phyloP scores from a whole-genome alignment of 2,797 vertebrate species.

The Distichodus sexfasciatus region DNA sequence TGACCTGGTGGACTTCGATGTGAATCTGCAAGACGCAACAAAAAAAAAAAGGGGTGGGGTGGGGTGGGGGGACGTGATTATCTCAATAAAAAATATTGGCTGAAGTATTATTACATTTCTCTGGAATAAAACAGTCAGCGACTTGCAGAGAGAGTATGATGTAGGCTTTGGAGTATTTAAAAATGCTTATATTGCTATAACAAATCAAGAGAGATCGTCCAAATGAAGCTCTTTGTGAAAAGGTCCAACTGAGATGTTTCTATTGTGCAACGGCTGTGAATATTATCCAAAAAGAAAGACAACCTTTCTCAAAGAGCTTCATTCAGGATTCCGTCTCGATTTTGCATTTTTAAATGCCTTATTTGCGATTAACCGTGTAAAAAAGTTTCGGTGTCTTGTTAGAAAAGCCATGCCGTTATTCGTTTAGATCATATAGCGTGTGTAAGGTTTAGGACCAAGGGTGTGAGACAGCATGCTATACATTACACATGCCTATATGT shows the following conservation, averaged over 20 bases:
- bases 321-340: not conserved
- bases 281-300: conserved; percentile 19
- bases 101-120: not conserved
- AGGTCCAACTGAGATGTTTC: not conserved
- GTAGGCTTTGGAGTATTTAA: not conserved
- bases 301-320: conserved; percentile 6
- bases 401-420: conserved; percentile 53
- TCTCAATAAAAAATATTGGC: too few relatives aligned
- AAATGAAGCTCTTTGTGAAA: not conserved
- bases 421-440: conserved; percentile 31
- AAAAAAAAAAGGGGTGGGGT: too few relatives aligned
- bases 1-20: not conserved
- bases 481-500: conserved; percentile 33
- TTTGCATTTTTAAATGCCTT: conserved; percentile 21
- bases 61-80: not conserved
- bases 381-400: conserved; percentile 38
- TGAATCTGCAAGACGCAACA: not conserved
- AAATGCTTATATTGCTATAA: conserved; percentile 33
- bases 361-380: conserved; percentile 21
- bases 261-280: not conserved
- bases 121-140: not conserved
- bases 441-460: conserved; percentile 20
- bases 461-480: conserved; percentile 37
- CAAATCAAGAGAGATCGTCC: conserved; percentile 17
- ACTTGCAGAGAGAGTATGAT: not conserved